Conservation (phyloP, 1,140 invertebrate species). For the Diachasmimorpha longicaudata region DNA sequence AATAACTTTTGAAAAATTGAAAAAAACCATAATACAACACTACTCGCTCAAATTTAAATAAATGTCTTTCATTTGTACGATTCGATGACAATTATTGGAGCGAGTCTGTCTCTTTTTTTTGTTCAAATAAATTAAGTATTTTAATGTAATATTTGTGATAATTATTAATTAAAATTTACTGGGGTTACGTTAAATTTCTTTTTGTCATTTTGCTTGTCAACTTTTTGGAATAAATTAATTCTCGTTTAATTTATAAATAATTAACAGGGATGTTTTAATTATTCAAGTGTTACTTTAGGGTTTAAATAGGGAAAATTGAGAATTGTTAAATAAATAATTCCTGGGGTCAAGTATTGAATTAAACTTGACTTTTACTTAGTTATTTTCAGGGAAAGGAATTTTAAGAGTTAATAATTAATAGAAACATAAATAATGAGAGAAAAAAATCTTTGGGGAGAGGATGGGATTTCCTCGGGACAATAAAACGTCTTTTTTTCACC, state of each 20-base stretch:
- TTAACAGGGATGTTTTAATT: constrained; percentile 43
- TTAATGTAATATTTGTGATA: constrained; percentile 37
- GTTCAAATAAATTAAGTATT: constrained; percentile 26
- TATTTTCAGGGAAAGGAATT: background rate
- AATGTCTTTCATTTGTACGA: background rate
- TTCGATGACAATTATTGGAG: background rate
- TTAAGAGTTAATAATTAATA: background rate
- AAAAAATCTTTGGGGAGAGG: constrained; percentile 26
- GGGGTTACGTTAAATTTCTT: background rate
- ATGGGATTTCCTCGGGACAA: constrained; percentile 20
- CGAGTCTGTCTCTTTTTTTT: background rate
- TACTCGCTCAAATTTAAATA: constrained; percentile 18
- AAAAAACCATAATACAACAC: constrained; percentile 34
- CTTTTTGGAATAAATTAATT: constrained; percentile 30
- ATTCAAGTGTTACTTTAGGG: constrained; percentile 17
- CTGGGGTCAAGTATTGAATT: background rate
- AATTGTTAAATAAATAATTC: constrained; percentile 43
- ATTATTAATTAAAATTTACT: constrained; percentile 33
- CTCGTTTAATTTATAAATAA: constrained; percentile 49
- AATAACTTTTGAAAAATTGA: constrained; percentile 34
- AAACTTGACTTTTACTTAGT: background rate
- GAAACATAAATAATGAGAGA: constrained; percentile 14
- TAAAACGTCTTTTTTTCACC: constrained; percentile 2
- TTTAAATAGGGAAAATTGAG: constrained; percentile 22
- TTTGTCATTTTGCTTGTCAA: background rate